Base-by-base conservation (phyloP, 2,888 invertebrate species). In the Pyralis farinalis region DNA sequence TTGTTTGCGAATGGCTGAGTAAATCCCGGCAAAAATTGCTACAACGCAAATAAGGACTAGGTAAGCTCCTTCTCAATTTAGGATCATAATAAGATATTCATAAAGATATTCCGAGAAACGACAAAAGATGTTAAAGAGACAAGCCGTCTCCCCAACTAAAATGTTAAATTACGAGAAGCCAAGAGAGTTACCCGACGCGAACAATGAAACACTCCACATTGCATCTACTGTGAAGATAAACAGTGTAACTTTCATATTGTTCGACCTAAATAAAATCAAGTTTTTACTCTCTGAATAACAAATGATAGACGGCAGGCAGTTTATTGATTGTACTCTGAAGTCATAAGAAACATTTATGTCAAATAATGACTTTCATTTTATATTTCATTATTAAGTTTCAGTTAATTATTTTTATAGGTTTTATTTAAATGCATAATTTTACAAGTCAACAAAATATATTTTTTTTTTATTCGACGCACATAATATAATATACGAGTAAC, bases 51-150 rank as follows among this genome's bases (percentile, higher is more conserved):
- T 78, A 84, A 75, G 62, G 67, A 76, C 72, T 75, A 74, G 78
- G 75, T 77, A 79, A 83, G 76, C 77, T 77, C 60, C 75, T 77
- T 62, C 78, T 75, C 71, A 83, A 81, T 85, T 85, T 78, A 72
- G 76, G 66, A 69, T 70, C 67, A 68, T 84, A 78, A 83, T 85
- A 83, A 83, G 78, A 79, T 82, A 83, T 84, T 85, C 74, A 83
- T 82, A 79, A 80, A 83, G 78, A 83, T 73, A 73, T 81, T 74
- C 64, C 65, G 54, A 46, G 41, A 63, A 55, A 72, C 58, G 70
- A 78, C 74, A 73, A 81, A 74, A 75, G 75, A 74, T 61, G 54
- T 51, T 38, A 49, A 67, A 56, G 59, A 63, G 59, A 63, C 60
- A 64, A 64, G 56, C 63, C 55, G 46, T 58, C 53, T 65, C 49